These are phyloP conservation scores for Eretmochelys imbricata DNA, from an alignment of 2,113 vertebrate species.

Conservation along the genomic window DNA sequence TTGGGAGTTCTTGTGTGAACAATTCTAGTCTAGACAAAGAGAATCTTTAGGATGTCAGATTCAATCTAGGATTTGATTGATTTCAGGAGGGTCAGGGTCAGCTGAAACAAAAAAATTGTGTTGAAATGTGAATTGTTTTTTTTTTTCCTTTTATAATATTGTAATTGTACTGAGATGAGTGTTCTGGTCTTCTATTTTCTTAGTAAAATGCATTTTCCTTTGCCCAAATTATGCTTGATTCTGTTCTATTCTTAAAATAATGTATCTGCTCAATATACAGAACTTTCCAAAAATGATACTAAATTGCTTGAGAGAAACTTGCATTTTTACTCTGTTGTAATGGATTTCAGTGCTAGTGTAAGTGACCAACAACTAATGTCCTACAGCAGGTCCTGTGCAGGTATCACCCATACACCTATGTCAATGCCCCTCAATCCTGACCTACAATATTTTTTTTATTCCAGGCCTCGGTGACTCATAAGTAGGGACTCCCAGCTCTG, in stretches of 20 bases:
- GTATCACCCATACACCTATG: not conserved
- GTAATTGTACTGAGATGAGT: conserved; percentile 64
- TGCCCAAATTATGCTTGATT: conserved; percentile 32
- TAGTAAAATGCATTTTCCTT: conserved; percentile 77
- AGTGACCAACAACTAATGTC: not conserved
- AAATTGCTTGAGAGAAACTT: rapidly evolving
- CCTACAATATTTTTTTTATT: not conserved
- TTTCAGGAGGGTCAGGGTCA: conserved; percentile 5
- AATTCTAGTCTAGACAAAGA: not conserved
- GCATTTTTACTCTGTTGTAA: not conserved
- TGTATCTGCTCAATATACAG: rapidly evolving
- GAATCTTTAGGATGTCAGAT: not conserved
- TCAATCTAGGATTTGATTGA: not conserved
- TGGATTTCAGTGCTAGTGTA: not conserved
- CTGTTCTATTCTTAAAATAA: not conserved
- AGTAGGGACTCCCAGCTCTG: no score
- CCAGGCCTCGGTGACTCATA: not conserved
- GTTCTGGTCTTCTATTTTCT: conserved; percentile 76
- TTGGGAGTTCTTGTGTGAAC: not conserved
- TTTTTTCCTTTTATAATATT: conserved; percentile 54
- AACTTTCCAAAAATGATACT: rapidly evolving
- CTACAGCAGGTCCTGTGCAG: rapidly evolving
- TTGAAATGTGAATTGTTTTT: conserved; percentile 22
- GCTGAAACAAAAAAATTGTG: conserved; percentile 44
- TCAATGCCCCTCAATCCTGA: not conserved